Evolutionary conservation across 1,140 invertebrate species (phyloP).

Genomic region (Hycleus phaleratus): DNA sequence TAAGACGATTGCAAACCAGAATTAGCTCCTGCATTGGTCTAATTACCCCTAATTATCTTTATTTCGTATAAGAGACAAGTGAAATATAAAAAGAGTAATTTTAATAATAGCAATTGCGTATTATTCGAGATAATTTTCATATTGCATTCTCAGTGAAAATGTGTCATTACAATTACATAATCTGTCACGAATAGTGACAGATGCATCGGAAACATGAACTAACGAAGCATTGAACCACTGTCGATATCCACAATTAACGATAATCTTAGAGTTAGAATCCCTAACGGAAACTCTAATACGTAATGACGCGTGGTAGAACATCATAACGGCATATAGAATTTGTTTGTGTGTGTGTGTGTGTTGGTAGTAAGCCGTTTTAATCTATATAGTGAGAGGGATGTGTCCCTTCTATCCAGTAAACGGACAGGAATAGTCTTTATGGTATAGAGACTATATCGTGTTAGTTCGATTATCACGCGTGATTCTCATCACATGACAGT

Average conservation of each 20-base stretch:
- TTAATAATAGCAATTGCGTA: no score
- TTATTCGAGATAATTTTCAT: no score
- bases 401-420: no score
- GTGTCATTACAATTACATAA: no score
- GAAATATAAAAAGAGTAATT: no score
- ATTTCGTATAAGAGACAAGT: not conserved
- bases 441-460: constrained; percentile 23
- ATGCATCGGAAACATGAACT: constrained; percentile 23
- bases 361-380: constrained; percentile 18
- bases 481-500: constrained; percentile 24
- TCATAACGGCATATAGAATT: not conserved
- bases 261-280: constrained; percentile 24
- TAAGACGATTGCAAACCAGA: constrained; percentile 6
- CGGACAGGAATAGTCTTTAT: not conserved
- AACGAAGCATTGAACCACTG: constrained; percentile 30
- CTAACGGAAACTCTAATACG: constrained; percentile 25
- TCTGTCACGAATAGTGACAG: constrained; percentile 10
- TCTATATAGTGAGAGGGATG: constrained; percentile 3
- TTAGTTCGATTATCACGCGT: constrained; percentile 38
- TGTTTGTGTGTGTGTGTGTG: not conserved
- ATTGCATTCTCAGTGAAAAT: no score
- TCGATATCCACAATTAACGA: constrained; percentile 32
- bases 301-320: constrained; percentile 27
- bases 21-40: constrained; percentile 5
- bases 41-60: constrained; percentile 8